Evolutionary conservation across 2,888 invertebrate species (phyloP), one percentile per base, ranked within the genome.

Genomic region (Cephus pygmeus): DNA sequence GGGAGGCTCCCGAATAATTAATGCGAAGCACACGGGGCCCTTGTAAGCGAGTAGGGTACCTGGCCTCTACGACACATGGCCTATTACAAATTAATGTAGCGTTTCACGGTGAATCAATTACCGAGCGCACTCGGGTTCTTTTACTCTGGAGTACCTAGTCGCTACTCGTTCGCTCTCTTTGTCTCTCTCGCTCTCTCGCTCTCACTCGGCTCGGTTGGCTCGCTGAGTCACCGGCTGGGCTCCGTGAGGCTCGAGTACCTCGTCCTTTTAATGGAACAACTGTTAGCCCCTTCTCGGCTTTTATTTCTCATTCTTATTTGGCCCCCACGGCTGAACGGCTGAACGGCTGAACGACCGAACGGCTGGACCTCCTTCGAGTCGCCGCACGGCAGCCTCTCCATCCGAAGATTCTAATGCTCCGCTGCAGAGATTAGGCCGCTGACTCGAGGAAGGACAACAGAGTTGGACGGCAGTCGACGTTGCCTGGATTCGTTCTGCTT

Each of bases 31-130:
- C 40, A 40, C 73, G 78, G 73, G 77, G 76, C 80, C 77, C 80
- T 79, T 79, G 80, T 79, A 79, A 79, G 40, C 79, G 80, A 80
- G 79, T 74, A 69, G 83, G 83, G 83, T 87, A 86, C 85, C 87
- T 83, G 82, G 85, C 82, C 82, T 81, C 83, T 83, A 83, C 87
- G 87, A 86, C 87, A 87, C 88, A 87, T 87, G 87, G 87, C 83
- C 86, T 85, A 86, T 87, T 85, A 85, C 85, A 86, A 88, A 88
- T 89, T 90, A 88, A 88, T 86, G 88, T 87, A 86, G 87, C 87
- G 88, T 87, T 89, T 89, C 88, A 88, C 88, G 90, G 90, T 87
- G 88, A 87, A 89, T 88, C 89, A 89, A 89, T 89, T 89, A 88
- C 89, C 86, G 85, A 85, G 82, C 83, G 80, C 79, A 83, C 86